Base-by-base conservation (phyloP, 2,888 invertebrate species). In the Drosophila dives region DNA sequence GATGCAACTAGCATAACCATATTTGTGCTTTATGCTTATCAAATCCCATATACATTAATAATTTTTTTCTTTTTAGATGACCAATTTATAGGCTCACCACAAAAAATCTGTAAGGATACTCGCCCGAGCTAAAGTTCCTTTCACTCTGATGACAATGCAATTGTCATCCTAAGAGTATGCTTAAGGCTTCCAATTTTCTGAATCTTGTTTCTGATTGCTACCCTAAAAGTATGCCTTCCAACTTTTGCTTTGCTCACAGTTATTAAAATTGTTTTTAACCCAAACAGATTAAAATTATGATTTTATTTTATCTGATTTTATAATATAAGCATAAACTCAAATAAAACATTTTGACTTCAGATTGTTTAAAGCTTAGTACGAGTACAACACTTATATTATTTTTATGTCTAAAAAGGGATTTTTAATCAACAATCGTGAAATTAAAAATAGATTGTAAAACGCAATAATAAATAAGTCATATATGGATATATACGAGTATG, bases 121-220 rank as follows among this genome's bases (percentile, higher is more conserved):
- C 10, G 40, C 10, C n/a, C 40, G 10, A n/a, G 10, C 10, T 40
- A 2, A 15, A 15, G 23, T 45, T 45, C 12, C 12, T 7, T 12
- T 2, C 12, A 3, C 7, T 3, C 7, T 20, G 45, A 45, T 3
- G 7, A 1, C 12, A 20, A 3, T 12, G 12, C 20, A 12, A 20
- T 12, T 20, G 45, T 45, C 20, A 45, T 45, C 20, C 45, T 15
- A 45, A 45, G 45, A 45, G 45, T 45, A 45, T 45, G 23, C 45
- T 45, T 20, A 20, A 42, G 20, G 42, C 42, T 3, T 20, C 20
- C 12, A 20, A 20, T 45, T 3, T 2, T 3, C 7, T 12, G 7
- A 3, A 45, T 20, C 20, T 20, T 45, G 3, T 45, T 20, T 45
- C 12, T 17, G 38, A 5, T 10, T n/a, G n/a, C n/a, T 11, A 38